A percentile compares a stretch with the other conserved stretches of the same genome.
These are phyloP conservation scores for Dryadula phaetusa DNA, from an alignment of 2,888 invertebrate genomes.

Conservation along the genomic window DNA sequence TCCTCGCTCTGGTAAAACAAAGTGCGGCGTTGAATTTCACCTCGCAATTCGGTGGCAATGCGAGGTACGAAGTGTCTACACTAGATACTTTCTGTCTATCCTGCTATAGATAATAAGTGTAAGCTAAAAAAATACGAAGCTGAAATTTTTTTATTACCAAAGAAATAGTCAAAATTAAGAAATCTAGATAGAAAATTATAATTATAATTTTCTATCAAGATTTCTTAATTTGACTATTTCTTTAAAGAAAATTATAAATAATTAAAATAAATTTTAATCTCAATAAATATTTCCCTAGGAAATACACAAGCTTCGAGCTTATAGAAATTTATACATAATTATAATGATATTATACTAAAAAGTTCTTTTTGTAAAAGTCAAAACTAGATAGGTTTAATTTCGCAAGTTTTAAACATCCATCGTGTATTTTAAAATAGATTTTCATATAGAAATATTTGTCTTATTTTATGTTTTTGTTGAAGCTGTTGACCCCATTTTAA, in stretches of 20 bases:
- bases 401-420: conserved; percentile 1
- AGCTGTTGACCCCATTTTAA: conserved; percentile 10
- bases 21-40: too few species aligned
- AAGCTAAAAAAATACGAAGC: not conserved
- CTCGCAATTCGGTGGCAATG: too few species aligned
- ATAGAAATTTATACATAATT: not conserved
- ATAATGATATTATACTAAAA: not conserved
- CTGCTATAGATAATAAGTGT: too few species aligned
- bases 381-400: not conserved
- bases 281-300: not conserved
- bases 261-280: not conserved
- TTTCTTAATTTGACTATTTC: too few species aligned
- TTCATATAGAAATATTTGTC: conserved; percentile 9
- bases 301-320: not conserved
- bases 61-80: too few species aligned
- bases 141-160: not conserved
- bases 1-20: too few species aligned
- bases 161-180: not conserved
- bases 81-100: too few species aligned
- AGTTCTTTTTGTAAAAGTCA: not conserved
- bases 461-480: conserved; percentile 10
- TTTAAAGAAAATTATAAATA: too few species aligned
- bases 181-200: not conserved
- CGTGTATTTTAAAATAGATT: not conserved
- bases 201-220: too few species aligned